A percentile compares a stretch with the other conserved stretches of the same genome.
phyloP scores from a whole-genome alignment of 2,113 vertebrate species.

The Syrrhaptes paradoxus region DNA sequence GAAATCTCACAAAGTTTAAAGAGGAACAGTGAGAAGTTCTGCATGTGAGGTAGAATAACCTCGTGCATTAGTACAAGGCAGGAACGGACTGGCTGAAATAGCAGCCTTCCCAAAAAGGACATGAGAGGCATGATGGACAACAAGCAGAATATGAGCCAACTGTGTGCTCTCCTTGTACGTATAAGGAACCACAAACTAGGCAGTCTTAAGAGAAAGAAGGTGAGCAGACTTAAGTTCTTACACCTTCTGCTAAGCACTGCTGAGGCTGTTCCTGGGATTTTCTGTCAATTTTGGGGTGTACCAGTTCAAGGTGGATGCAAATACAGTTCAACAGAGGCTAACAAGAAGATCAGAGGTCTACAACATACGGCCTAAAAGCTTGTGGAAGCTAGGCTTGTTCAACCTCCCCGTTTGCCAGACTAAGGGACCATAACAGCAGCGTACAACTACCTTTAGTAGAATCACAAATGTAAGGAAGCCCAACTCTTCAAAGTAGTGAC shows the following conservation, averaged over 20 bases:
- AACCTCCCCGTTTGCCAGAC: not conserved
- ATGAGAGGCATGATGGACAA: not conserved
- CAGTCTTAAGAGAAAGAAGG: not conserved
- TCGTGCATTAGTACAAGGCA: not conserved
- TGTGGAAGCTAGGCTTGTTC: not conserved
- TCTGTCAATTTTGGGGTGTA: not conserved
- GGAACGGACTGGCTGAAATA: not conserved
- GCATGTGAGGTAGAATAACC: not conserved
- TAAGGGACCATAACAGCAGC: not conserved
- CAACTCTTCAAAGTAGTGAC: not conserved
- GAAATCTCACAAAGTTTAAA: not conserved
- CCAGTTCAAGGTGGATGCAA: not conserved
- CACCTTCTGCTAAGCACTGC: not conserved
- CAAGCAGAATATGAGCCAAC: not conserved
- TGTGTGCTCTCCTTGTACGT: not conserved
- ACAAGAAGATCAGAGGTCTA: not conserved
- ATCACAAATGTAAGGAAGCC: not conserved
- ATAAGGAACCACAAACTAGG: not conserved
- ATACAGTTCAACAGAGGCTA: not conserved
- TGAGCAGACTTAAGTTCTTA: not conserved
- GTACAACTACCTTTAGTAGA: not conserved
- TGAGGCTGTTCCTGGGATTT: not conserved
- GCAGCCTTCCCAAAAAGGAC: not conserved
- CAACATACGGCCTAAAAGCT: not conserved
- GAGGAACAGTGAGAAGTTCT: not conserved